Conservation (phyloP, 2,888 invertebrate genomes). For the Augiades crinisus region DNA sequence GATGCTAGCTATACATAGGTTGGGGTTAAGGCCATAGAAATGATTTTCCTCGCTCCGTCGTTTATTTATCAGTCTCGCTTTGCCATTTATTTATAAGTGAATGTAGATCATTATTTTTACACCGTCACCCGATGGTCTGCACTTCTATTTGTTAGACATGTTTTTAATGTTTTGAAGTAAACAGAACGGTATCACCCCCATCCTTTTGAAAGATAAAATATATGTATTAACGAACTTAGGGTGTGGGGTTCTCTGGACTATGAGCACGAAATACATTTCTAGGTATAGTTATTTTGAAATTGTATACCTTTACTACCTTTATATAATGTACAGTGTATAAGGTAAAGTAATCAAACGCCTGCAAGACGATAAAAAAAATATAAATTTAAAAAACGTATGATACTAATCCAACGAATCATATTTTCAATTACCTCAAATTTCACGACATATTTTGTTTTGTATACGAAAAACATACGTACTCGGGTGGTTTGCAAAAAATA, state of each 20-base stretch:
- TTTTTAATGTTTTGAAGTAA: neutral
- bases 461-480: no score
- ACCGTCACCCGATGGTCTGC: constrained; percentile 17
- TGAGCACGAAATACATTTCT: neutral
- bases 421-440: no score
- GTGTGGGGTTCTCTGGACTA: neutral
- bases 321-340: neutral
- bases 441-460: no score
- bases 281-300: neutral
- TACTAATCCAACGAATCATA: no score
- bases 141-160: constrained; percentile 3
- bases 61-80: constrained; percentile 18
- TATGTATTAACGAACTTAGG: neutral
- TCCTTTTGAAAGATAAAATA: no score
- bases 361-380: no score
- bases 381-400: no score
- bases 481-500: no score
- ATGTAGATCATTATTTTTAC: constrained; percentile 24
- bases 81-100: constrained; percentile 19
- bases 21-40: constrained; percentile 17
- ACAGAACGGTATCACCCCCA: neutral
- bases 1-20: neutral
- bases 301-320: neutral
- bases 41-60: constrained; percentile 4
- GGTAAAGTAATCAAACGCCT: no score